These are phyloP conservation scores for Rhadinocentrus ornatus DNA, from an alignment of 2,797 vertebrate species.

Conservation along the genomic window DNA sequence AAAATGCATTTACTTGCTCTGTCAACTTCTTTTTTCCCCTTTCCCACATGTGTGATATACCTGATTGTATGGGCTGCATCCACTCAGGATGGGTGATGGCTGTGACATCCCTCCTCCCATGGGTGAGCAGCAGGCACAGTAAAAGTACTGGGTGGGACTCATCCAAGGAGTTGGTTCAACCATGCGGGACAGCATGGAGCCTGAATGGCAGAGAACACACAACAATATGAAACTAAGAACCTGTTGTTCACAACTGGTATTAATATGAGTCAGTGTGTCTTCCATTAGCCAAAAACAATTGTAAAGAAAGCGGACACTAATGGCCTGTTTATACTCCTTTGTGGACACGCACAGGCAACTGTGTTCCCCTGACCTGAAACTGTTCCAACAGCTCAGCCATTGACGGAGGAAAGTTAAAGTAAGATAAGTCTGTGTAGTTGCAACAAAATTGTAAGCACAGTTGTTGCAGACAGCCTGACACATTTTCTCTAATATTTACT, in stretches of 20 bases:
- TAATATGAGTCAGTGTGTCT: not conserved
- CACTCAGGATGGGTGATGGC: conserved; percentile 60
- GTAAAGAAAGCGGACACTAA: too few relatives aligned
- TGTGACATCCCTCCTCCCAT: conserved; percentile 62
- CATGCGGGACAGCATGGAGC: conserved; percentile 65
- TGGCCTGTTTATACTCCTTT: too few relatives aligned
- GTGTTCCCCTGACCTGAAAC: too few relatives aligned
- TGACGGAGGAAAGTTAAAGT: too few relatives aligned
- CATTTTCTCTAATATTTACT: too few relatives aligned
- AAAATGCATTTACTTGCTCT: not conserved
- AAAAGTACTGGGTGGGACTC: conserved; percentile 73
- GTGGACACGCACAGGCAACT: too few relatives aligned
- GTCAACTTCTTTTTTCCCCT: not conserved
- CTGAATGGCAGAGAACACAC: conserved; percentile 41
- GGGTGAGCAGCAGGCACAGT: conserved; percentile 76
- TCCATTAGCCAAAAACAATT: too few relatives aligned
- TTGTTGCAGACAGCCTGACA: too few relatives aligned
- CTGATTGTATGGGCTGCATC: conserved; percentile 76
- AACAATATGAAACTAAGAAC: not conserved
- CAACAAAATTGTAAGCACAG: too few relatives aligned
- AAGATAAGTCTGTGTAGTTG: too few relatives aligned
- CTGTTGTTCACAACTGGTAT: not conserved
- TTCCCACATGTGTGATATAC: conserved; percentile 49
- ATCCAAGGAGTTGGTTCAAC: conserved; percentile 70
- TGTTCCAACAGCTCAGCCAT: too few relatives aligned